Conservation (phyloP, 2,797 vertebrate species). For the Aplochiton taeniatus region DNA sequence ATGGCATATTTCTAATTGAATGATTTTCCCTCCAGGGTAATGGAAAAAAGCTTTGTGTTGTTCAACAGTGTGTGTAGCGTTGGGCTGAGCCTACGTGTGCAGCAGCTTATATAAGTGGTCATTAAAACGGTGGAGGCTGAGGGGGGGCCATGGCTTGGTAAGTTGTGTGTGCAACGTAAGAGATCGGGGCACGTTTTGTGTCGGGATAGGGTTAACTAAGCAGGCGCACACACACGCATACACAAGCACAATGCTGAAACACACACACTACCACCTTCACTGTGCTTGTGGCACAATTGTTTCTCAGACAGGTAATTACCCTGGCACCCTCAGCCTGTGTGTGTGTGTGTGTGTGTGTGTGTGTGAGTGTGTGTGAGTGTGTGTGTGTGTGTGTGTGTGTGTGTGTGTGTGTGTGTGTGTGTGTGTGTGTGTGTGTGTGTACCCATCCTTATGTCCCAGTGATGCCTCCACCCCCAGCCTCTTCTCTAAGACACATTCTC, state of each 20-base stretch:
- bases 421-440: not conserved
- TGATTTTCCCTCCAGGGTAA: slow-evolving; percentile 5
- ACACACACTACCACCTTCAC: slow-evolving; percentile 39
- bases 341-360: slow-evolving; percentile 11
- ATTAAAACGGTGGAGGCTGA: slow-evolving; percentile 43
- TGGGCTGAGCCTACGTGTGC: slow-evolving; percentile 21
- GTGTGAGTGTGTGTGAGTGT: slow-evolving; percentile 7
- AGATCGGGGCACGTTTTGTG: slow-evolving; percentile 45
- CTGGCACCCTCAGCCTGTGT: slow-evolving; percentile 44
- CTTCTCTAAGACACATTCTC: too few relatives aligned
- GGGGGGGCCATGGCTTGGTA: slow-evolving; percentile 49
- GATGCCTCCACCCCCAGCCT: too few relatives aligned
- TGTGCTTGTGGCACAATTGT: slow-evolving; percentile 39
- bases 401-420: not conserved
- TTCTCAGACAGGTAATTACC: slow-evolving; percentile 64
- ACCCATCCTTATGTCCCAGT: too few relatives aligned
- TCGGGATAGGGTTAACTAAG: slow-evolving; percentile 32
- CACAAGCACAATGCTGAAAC: too few relatives aligned
- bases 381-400: slow-evolving; percentile 7
- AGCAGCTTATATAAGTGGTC: slow-evolving; percentile 43
- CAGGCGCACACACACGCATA: not conserved
- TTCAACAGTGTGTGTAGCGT: slow-evolving; percentile 5
- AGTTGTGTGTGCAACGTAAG: slow-evolving; percentile 48
- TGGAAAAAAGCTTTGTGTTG: slow-evolving; percentile 4
- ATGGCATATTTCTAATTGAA: slow-evolving; percentile 25